Conservation (phyloP, 2,888 invertebrate species). For the Agrilus cyanescens region DNA sequence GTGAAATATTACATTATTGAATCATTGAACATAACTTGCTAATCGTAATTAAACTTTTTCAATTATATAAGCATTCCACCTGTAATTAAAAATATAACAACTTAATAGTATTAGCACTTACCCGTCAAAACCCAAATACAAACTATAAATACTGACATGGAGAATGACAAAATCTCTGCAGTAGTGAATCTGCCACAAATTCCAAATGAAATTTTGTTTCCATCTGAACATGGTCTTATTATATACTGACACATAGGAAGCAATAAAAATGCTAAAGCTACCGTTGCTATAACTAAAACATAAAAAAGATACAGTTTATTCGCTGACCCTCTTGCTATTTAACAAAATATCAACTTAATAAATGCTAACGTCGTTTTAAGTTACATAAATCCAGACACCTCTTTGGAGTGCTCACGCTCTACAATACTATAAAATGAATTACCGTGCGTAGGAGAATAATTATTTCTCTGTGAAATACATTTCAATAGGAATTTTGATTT, state of each 20-base stretch:
- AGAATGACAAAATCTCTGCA: conserved; percentile 87
- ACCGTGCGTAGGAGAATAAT: too few species aligned
- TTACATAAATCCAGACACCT: too few species aligned
- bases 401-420: too few species aligned
- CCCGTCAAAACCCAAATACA: conserved; percentile 95
- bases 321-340: background rate
- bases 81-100: background rate
- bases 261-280: conserved; percentile 89
- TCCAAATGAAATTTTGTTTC: conserved; percentile 77
- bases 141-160: conserved; percentile 83
- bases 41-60: too few species aligned
- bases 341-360: too few species aligned
- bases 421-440: too few species aligned
- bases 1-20: too few species aligned
- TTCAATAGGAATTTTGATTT: too few species aligned
- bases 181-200: conserved; percentile 89
- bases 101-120: conserved; percentile 12
- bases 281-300: conserved; percentile 79
- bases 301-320: background rate
- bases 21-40: too few species aligned
- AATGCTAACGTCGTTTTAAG: too few species aligned
- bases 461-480: too few species aligned
- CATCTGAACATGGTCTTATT: conserved; percentile 71
- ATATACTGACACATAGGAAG: conserved; percentile 97
- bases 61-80: too few species aligned